These are phyloP conservation scores for Austrolebias charrua DNA, from an alignment of 2,797 vertebrate genomes.

Conservation along the genomic window DNA sequence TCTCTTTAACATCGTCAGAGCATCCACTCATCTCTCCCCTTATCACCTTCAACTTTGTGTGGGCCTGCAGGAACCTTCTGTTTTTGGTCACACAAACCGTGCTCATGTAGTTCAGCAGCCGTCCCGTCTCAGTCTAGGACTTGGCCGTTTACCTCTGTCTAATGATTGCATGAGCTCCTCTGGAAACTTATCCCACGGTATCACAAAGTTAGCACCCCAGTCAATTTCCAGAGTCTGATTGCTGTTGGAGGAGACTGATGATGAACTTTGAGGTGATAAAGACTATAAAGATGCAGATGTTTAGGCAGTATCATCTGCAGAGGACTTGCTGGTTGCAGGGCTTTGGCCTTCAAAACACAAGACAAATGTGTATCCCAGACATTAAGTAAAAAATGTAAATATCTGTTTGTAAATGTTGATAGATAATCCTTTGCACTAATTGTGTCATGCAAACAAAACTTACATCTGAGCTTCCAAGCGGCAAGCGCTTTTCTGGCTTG, in stretches of 20 bases:
- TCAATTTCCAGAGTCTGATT: neutral
- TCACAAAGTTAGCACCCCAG: neutral
- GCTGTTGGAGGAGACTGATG: constrained; percentile 1
- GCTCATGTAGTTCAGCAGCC: too few species aligned
- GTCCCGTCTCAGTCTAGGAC: constrained; percentile 17
- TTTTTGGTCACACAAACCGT: too few species aligned
- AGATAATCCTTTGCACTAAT: too few species aligned
- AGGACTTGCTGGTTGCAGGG: constrained; percentile 5
- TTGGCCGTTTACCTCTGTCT: constrained; percentile 29
- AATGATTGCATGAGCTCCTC: constrained; percentile 21
- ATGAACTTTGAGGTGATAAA: neutral
- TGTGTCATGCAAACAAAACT: neutral
- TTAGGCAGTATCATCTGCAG: neutral
- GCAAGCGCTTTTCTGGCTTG: neutral
- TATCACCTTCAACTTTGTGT: too few species aligned
- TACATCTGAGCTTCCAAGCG: constrained; percentile 1
- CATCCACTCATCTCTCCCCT: too few species aligned
- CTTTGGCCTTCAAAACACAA: neutral
- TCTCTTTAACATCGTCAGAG: too few species aligned
- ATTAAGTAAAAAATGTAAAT: too few species aligned
- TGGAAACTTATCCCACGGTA: constrained; percentile 3
- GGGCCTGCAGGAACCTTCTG: too few species aligned
- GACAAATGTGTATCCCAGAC: neutral
- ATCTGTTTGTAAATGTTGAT: too few species aligned
- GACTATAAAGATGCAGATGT: neutral